Conservation (phyloP, 2,888 invertebrate species). For the Chrysolina oricalcia region DNA sequence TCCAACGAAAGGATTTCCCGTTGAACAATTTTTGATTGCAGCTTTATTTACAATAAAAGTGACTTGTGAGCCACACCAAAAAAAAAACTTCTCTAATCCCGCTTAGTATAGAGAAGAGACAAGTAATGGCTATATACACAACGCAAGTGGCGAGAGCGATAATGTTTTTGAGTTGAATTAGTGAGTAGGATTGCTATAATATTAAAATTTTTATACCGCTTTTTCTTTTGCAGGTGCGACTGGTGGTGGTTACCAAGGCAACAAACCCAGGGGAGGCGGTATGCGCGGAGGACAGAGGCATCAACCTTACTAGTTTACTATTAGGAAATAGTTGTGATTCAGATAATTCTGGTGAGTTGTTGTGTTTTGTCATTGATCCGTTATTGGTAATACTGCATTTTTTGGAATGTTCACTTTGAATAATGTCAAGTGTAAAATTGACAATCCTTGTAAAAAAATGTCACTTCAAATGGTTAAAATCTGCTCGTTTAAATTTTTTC, state of each 20-base stretch:
- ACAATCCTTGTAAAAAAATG: too few relatives aligned
- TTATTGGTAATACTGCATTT: background rate
- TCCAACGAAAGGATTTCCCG: conserved; percentile 21
- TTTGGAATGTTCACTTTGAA: too few relatives aligned
- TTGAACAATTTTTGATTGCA: conserved; percentile 40
- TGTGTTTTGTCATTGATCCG: background rate
- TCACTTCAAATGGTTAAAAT: too few relatives aligned
- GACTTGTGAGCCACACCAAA: conserved; percentile 42
- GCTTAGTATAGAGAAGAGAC: conserved; percentile 46
- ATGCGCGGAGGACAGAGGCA: conserved; percentile 88
- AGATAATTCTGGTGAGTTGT: conserved; percentile 27
- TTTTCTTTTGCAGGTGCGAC: conserved; percentile 62
- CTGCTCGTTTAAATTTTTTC: too few relatives aligned
- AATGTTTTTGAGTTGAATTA: conserved; percentile 61
- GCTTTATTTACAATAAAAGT: conserved; percentile 27
- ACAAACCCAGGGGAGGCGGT: conserved; percentile 85
- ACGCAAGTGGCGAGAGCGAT: conserved; percentile 63
- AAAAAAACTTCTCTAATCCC: conserved; percentile 35
- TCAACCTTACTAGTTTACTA: conserved; percentile 80
- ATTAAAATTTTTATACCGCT: conserved; percentile 68
- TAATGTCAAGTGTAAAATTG: too few relatives aligned
- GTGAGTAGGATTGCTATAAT: conserved; percentile 65
- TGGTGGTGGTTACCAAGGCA: conserved; percentile 78
- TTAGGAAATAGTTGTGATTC: conserved; percentile 51
- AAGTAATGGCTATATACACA: conserved; percentile 52